Conservation (phyloP, 1,140 invertebrate species). For the Eumaeus atala region DNA sequence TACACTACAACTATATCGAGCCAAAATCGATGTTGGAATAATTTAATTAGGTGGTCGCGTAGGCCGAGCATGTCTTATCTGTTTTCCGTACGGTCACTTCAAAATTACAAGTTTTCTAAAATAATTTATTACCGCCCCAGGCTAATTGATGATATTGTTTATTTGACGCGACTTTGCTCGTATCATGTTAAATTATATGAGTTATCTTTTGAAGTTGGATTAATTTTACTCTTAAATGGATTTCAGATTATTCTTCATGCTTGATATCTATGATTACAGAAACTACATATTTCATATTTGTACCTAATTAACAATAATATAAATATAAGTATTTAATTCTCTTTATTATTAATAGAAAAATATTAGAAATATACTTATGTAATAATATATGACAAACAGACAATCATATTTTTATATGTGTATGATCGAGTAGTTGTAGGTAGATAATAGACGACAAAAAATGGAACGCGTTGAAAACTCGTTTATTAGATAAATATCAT, state of each 20-base stretch:
- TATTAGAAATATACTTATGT: too few relatives aligned
- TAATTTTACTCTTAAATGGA: too few relatives aligned
- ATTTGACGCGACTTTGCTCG: slow-evolving; percentile 15
- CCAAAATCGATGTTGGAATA: slow-evolving; percentile 27
- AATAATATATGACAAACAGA: too few relatives aligned
- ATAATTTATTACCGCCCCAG: slow-evolving; percentile 30
- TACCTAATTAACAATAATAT: too few relatives aligned
- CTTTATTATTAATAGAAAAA: too few relatives aligned
- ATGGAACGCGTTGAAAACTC: background rate
- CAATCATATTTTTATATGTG: too few relatives aligned
- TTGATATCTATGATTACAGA: too few relatives aligned
- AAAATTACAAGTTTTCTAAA: slow-evolving; percentile 31
- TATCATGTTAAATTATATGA: background rate
- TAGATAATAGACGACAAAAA: background rate
- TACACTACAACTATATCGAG: slow-evolving; percentile 17
- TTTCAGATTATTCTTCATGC: too few relatives aligned
- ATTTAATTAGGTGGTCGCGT: slow-evolving; percentile 40
- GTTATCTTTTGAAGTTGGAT: background rate
- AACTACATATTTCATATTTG: too few relatives aligned
- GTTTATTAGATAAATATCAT: slow-evolving; percentile 5
- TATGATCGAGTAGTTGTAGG: too few relatives aligned
- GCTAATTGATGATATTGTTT: slow-evolving; percentile 17
- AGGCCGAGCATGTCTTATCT: slow-evolving; percentile 31
- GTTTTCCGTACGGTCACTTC: slow-evolving; percentile 34
- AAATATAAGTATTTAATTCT: too few relatives aligned